Evolutionary conservation across 1,140 invertebrate genomes (phyloP).

Genomic region (Melipona quadrifasciata): DNA sequence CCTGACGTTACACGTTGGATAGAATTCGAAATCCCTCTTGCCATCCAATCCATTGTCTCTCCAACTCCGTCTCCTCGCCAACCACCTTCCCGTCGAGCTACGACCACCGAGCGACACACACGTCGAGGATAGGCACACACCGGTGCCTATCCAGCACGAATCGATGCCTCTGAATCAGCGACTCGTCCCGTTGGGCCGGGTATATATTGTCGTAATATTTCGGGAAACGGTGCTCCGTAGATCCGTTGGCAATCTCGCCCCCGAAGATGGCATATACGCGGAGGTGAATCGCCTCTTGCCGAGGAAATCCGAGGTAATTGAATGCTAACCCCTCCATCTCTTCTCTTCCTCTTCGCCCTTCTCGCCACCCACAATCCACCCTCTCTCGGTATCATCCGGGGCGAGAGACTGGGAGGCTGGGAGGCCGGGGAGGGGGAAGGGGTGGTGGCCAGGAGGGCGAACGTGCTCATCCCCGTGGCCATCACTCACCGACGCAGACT

Average conservation of each 20-base stretch:
- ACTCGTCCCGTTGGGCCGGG: constrained; percentile 51
- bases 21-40: not conserved
- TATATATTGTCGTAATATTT: constrained; percentile 75
- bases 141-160: constrained; percentile 1
- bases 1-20: no score
- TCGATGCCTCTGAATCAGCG: constrained; percentile 49
- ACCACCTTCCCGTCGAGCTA: not conserved
- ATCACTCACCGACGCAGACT: constrained; percentile 79
- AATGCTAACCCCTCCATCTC: constrained; percentile 72
- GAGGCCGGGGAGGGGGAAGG: not conserved
- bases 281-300: constrained; percentile 76
- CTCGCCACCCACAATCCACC: constrained; percentile 30
- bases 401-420: not conserved
- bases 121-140: no score
- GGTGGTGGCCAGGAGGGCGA: constrained; percentile 7
- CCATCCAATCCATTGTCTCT: not conserved
- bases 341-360: constrained; percentile 4
- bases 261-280: constrained; percentile 75
- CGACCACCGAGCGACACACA: not conserved
- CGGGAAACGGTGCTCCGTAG: constrained; percentile 67
- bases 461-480: constrained; percentile 66
- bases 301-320: constrained; percentile 82
- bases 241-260: constrained; percentile 76
- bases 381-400: constrained; percentile 7
- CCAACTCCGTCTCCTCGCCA: not conserved